Evolutionary conservation across 2,113 vertebrate species (phyloP).

Genomic region (Ariopsis seemanni): DNA sequence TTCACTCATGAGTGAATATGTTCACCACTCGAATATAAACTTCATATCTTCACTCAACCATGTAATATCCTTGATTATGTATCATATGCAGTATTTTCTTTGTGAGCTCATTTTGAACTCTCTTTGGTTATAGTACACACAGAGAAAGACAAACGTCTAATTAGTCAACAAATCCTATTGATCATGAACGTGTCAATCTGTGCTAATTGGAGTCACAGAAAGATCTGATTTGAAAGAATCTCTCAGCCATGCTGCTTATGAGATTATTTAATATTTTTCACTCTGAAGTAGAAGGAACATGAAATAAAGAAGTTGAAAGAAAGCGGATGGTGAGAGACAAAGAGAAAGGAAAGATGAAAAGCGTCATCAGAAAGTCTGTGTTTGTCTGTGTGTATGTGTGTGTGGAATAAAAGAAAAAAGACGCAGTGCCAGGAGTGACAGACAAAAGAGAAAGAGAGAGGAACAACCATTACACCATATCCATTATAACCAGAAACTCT

Average conservation of each 20-base stretch:
- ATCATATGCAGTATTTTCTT: not conserved
- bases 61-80: too few species aligned
- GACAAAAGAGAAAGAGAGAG: not conserved
- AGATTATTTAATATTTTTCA: not conserved
- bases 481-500: not conserved
- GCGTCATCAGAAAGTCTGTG: constrained; percentile 5
- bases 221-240: not conserved
- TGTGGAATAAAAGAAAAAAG: constrained; percentile 30
- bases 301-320: not conserved
- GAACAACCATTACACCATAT: not conserved
- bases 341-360: constrained; percentile 14
- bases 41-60: too few species aligned
- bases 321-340: not conserved
- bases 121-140: not conserved
- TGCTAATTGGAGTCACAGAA: not conserved
- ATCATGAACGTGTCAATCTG: not conserved
- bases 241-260: not conserved
- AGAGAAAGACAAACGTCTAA: not conserved
- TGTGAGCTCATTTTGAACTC: not conserved
- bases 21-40: too few species aligned
- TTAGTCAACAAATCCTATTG: not conserved
- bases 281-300: not conserved
- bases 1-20: too few species aligned
- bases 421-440: not conserved
- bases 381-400: not conserved